Evolutionary conservation across 1,140 invertebrate species (phyloP).

Genomic region (Calycopis cecrops): DNA sequence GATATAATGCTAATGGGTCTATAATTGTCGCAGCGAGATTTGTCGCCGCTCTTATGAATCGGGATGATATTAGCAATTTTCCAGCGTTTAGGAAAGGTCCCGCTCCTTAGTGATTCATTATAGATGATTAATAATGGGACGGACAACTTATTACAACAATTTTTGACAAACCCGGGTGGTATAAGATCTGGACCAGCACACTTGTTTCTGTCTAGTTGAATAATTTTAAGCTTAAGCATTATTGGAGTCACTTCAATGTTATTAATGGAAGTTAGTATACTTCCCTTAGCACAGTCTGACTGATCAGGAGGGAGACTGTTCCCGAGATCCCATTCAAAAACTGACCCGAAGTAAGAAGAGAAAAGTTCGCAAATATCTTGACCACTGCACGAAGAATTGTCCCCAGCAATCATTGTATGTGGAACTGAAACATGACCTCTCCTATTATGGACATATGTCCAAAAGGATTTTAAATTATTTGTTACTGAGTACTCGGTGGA

Average conservation of each 20-base stretch:
- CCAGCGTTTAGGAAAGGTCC: not conserved
- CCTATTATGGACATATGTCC: constrained; percentile 13
- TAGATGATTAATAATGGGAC: constrained; percentile 9
- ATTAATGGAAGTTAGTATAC: no score
- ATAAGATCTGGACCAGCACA: constrained; percentile 22
- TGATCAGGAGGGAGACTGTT: no score
- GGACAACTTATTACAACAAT: not conserved
- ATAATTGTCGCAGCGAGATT: no score
- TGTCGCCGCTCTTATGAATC: no score
- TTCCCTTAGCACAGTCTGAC: no score
- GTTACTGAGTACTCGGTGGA: constrained; percentile 15
- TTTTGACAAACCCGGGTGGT: constrained; percentile 19
- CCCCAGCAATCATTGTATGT: no score
- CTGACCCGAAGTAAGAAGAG: constrained; percentile 15
- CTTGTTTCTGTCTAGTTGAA: no score
- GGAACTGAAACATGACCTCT: no score
- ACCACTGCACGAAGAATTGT: not conserved
- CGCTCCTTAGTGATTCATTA: constrained; percentile 3
- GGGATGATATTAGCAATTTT: no score
- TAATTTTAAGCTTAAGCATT: not conserved
- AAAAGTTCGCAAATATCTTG: constrained; percentile 16
- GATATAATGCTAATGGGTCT: no score
- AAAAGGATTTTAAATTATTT: constrained; percentile 17
- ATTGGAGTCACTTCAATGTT: not conserved
- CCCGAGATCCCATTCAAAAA: no score